Conservation (phyloP, 2,113 vertebrate species). For the Aegotheles bennettii region DNA sequence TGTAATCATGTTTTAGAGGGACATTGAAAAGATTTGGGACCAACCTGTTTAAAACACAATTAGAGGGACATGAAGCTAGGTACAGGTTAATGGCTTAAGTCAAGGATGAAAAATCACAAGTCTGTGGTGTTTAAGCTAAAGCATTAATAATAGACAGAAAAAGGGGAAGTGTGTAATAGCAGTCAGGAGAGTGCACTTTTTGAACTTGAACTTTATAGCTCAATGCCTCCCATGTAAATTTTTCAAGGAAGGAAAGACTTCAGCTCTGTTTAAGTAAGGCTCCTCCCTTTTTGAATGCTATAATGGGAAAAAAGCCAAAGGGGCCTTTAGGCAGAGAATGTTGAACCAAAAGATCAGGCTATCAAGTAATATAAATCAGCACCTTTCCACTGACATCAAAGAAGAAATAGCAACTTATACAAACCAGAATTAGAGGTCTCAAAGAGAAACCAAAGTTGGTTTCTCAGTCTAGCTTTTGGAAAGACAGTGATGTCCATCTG, state of each 20-base stretch:
- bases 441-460: background rate
- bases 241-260: background rate
- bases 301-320: background rate
- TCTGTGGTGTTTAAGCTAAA: background rate
- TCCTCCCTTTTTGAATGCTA: background rate
- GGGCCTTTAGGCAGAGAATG: background rate
- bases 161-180: background rate
- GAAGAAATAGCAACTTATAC: background rate
- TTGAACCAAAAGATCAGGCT: background rate
- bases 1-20: background rate
- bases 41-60: background rate
- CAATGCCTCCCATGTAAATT: background rate
- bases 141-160: background rate
- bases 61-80: background rate
- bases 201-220: background rate
- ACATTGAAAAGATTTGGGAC: background rate
- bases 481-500: background rate
- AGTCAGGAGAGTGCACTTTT: background rate
- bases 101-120: background rate
- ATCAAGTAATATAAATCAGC: background rate
- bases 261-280: background rate
- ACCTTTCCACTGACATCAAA: background rate
- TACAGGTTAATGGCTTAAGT: background rate
- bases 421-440: background rate
- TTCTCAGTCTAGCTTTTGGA: background rate